Conservation (phyloP, 2,113 vertebrate genomes). For the Syngnathus floridae region DNA sequence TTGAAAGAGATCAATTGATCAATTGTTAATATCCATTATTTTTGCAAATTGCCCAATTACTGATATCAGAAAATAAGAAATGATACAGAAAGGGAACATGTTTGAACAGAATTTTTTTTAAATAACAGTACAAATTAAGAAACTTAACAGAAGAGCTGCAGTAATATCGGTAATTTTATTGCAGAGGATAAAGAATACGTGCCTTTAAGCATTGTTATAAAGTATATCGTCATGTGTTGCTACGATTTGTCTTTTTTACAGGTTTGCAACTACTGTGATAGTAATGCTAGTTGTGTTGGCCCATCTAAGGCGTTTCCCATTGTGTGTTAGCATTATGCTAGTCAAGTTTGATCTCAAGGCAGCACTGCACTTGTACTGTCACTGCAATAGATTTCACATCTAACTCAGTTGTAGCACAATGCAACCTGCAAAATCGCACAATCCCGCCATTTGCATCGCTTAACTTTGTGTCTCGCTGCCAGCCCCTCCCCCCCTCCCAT, state of each 20-base stretch:
- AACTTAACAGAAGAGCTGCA: too few species aligned
- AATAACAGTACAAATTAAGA: too few species aligned
- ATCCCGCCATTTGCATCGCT: slow-evolving; percentile 39
- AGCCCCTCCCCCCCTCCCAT: neutral
- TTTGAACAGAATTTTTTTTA: too few species aligned
- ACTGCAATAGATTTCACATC: neutral
- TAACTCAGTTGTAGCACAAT: neutral
- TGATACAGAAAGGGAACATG: too few species aligned
- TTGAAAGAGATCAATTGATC: too few species aligned
- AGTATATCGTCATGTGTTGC: too few species aligned
- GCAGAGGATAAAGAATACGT: neutral
- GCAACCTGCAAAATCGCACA: slow-evolving; percentile 14
- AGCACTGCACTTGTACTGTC: neutral
- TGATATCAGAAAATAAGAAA: too few species aligned
- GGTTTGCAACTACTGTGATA: too few species aligned
- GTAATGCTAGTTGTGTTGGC: neutral
- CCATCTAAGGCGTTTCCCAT: neutral
- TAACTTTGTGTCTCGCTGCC: slow-evolving; percentile 27
- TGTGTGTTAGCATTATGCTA: neutral
- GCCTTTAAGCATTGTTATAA: neutral
- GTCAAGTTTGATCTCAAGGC: neutral
- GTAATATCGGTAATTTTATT: neutral
- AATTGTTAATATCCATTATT: too few species aligned
- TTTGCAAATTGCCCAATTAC: too few species aligned
- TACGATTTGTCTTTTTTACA: too few species aligned